Evolutionary conservation across 2,888 invertebrate genomes (phyloP), one percentile per base, ranked within the genome.

Genomic region (Apomyelois bistriatella): DNA sequence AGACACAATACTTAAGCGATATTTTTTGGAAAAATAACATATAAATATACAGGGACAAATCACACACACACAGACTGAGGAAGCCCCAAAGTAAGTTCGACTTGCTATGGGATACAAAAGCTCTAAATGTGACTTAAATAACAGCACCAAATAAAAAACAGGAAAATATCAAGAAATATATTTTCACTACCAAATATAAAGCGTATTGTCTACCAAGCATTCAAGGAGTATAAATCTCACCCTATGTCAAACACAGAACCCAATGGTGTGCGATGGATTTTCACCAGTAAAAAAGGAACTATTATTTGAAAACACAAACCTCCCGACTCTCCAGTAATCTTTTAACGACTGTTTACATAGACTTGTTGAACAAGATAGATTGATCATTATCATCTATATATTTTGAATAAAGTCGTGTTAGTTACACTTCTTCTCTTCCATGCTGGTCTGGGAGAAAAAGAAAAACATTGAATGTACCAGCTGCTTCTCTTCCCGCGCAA

Each of bases 161-260:
- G 36, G 30, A 36, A 43, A 16, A 52, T 17, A 5, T 16, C 22
- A 46, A 52, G 28, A 53, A 53, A 53, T 52, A 48, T 42, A 13
- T 13, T 35, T 35, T 43, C 38, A 47, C 53, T 38, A 42, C 52
- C 55, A 56, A 57, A 54, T 49, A 53, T 54, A 48, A 38, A 53
- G 17, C 60, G 57, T 57, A 60, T 60, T 60, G 57, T 60, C 58
- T 58, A 53, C 53, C 40, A 36, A 49, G 56, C 52, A 55, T 57
- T 57, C 57, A 52, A 48, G 32, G 58, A 51, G 48, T 55, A 60
- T 60, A 60, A 60, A 60, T 60, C 60, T 56, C 32, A 42, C 36
- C 55, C 53, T 53, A 56, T 56, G 57, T 52, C 55, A 52, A 43
- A 48, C 47, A 38, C 48, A 43, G 46, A 40, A 42, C 48, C 36